Base-by-base conservation (phyloP, 2,113 vertebrate genomes). In the Cygnus atratus region DNA sequence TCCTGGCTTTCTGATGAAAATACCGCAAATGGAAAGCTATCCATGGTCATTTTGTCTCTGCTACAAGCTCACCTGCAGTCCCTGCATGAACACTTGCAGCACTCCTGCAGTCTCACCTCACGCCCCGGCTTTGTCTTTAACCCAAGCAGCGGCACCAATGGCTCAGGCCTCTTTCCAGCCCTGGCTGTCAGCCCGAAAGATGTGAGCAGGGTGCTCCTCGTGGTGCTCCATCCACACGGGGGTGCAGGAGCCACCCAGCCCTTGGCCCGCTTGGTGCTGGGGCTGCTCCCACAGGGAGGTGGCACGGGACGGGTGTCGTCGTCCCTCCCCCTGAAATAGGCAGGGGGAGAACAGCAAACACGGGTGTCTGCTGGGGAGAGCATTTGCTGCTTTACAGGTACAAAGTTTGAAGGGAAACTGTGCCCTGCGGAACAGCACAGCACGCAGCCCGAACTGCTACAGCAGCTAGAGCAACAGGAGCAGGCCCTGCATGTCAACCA, bases 281-380 rank as follows among this genome's bases (percentile, higher is more conserved):
- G 1, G 6, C 6, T 0, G 1, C 19, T 84, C 13, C 44, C 6
- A 10, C 0, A 1, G 79, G 41, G 14, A 63, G 13, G 37, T 85
- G 46, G 39, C 66, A 50, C 66, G 28, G 10, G 13, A 79, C 3
- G 20, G 2, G 4, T 2, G 2, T 18, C 22, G 10, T 39, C 1
- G 10, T 13, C 10, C 16, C 2, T 39, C 39, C 1, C 6, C 19
- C 31, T 68, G 62, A 50, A 67, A 14, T 0, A 58, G 11, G 19
- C 68, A 67, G 20, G 26, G 44, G 1, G 1, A 22, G 35, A 62
- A 13, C 17, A 85, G 28, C 13, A 48, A 58, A 17, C 18, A 26
- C 6, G 55, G 20, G 20, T 33, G 15, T 29, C 28, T 83, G 22
- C 58, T 4, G 20, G 2, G 8, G 17, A 13, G 8, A 37, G 22